Conservation (phyloP, 2,797 vertebrate genomes). For the Hypotaenidia philippensis region DNA sequence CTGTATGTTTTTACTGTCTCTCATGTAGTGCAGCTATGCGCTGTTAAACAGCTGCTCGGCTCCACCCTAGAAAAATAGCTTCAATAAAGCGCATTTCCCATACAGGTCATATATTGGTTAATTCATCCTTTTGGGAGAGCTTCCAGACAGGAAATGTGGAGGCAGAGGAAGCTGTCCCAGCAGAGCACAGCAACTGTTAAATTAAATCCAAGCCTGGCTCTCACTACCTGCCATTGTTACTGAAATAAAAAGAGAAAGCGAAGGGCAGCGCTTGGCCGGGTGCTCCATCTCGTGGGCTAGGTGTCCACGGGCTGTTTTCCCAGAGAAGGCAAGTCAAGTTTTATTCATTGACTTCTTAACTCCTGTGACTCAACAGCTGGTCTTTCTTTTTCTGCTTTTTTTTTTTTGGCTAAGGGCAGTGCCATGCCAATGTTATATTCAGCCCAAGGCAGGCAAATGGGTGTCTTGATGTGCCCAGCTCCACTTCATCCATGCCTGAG, state of each 20-base stretch:
- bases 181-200: constrained; percentile 13
- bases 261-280: rapidly evolving
- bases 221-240: constrained; percentile 26
- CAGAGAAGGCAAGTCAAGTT: neutral
- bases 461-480: neutral
- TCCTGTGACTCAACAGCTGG: neutral
- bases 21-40: neutral
- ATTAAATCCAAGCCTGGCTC: constrained; percentile 37
- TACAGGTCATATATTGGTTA: constrained; percentile 61
- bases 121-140: constrained; percentile 58
- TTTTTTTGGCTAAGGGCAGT: neutral
- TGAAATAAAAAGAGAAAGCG: constrained; percentile 6
- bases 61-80: constrained; percentile 64
- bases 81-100: constrained; percentile 63
- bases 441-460: neutral
- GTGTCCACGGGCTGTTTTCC: neutral
- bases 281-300: neutral
- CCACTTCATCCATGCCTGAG: neutral
- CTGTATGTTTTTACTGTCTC: neutral
- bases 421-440: neutral
- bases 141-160: constrained; percentile 59
- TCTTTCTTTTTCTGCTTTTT: neutral
- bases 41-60: constrained; percentile 50
- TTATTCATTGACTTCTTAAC: neutral
- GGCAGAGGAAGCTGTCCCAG: constrained; percentile 56